Evolutionary conservation across 2,888 invertebrate species (phyloP).

Genomic region (Platerodrilus igneus): DNA sequence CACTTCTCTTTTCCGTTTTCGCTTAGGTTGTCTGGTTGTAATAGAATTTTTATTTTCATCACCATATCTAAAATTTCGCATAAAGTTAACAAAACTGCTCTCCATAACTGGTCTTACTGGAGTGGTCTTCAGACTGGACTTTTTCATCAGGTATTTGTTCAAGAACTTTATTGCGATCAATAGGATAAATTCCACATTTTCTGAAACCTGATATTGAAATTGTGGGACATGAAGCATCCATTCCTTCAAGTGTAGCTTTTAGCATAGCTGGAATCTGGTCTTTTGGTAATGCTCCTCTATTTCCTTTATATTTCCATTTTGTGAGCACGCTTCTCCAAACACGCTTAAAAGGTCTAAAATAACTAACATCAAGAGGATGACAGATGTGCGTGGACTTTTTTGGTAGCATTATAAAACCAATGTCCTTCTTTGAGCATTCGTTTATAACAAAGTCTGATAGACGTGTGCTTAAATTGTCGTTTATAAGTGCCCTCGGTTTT

Average conservation of each 20-base stretch:
- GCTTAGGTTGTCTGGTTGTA: too few relatives aligned
- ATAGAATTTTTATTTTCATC: too few relatives aligned
- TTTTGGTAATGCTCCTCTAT: conserved; percentile 25
- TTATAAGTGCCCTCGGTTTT: conserved; percentile 34
- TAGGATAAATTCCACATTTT: conserved; percentile 26
- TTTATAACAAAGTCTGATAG: conserved; percentile 13
- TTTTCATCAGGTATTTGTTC: conserved; percentile 9
- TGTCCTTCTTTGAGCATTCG: conserved; percentile 35
- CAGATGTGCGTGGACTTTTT: conserved; percentile 35
- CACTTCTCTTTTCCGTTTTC: too few relatives aligned
- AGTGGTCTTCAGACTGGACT: too few relatives aligned
- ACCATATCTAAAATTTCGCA: too few relatives aligned
- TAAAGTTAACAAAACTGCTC: background rate
- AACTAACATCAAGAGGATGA: conserved; percentile 36
- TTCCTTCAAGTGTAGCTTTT: conserved; percentile 18
- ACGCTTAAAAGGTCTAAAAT: conserved; percentile 33
- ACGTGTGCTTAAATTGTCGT: conserved; percentile 36
- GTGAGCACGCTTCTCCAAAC: conserved; percentile 27
- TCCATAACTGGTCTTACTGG: background rate
- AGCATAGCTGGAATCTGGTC: conserved; percentile 27
- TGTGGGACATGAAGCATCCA: conserved; percentile 8
- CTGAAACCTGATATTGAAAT: conserved; percentile 25
- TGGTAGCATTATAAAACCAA: conserved; percentile 35
- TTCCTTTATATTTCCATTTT: conserved; percentile 13
- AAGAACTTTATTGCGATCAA: conserved; percentile 13